Conservation (phyloP, 2,113 vertebrate species). For the Xenopus laevis region DNA sequence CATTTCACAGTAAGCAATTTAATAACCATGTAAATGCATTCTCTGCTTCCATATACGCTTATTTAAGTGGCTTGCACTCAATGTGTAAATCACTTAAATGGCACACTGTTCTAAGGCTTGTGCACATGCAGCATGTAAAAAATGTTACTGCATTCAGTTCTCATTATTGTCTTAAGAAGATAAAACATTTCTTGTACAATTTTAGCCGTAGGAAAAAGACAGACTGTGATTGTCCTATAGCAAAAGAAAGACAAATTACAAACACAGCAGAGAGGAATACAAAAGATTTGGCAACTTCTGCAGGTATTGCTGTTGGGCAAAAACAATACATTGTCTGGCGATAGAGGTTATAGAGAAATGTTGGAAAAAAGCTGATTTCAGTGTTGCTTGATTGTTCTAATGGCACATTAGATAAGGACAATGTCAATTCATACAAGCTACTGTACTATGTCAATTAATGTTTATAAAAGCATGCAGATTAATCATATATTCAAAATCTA, state of each 20-base stretch:
- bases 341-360: no score
- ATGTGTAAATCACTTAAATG: constrained; percentile 28
- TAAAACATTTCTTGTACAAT: constrained; percentile 26
- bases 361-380: no score
- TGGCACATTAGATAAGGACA: no score
- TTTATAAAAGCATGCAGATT: no score
- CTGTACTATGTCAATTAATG: no score
- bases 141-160: constrained; percentile 17
- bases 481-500: no score
- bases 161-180: constrained; percentile 41
- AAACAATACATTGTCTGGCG: no score
- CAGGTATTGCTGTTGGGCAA: neutral
- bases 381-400: no score
- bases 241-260: constrained; percentile 38
- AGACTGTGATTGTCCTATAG: constrained; percentile 25
- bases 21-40: constrained; percentile 29
- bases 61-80: constrained; percentile 26
- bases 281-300: constrained; percentile 20
- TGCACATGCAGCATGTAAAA: constrained; percentile 18
- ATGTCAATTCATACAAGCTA: no score
- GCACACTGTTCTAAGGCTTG: constrained; percentile 14
- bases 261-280: constrained; percentile 36
- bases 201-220: constrained; percentile 25
- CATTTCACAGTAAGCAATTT: constrained; percentile 15
- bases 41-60: neutral